Evolutionary conservation across 2,113 vertebrate species (phyloP).

Genomic region (Dromiciops gliroides): DNA sequence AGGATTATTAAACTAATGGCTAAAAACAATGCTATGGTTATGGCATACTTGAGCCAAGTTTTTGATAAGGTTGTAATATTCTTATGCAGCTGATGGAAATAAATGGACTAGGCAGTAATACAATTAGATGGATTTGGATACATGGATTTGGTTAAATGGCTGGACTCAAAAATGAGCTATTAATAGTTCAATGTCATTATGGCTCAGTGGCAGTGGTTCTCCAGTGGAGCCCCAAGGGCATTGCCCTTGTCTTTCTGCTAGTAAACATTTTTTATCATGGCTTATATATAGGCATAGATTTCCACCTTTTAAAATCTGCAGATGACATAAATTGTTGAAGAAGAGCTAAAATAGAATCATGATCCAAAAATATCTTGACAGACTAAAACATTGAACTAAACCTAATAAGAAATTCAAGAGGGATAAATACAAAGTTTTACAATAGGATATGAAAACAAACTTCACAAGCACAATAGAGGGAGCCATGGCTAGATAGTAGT

Average conservation of each 20-base stretch:
- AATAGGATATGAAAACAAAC: background rate
- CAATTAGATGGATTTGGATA: background rate
- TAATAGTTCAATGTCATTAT: background rate
- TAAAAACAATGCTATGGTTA: background rate
- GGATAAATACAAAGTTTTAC: background rate
- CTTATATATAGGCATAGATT: background rate
- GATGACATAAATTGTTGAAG: background rate
- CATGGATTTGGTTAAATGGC: too few relatives aligned
- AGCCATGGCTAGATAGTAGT: too few relatives aligned
- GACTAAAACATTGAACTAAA: background rate
- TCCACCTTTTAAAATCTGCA: background rate
- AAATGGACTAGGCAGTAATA: background rate
- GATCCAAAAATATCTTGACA: background rate
- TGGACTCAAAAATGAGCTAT: background rate
- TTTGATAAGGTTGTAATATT: background rate
- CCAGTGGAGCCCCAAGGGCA: background rate
- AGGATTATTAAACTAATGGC: background rate
- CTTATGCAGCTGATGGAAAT: background rate
- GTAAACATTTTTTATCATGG: background rate
- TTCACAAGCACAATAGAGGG: background rate
- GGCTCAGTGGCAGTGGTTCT: background rate
- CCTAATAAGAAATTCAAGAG: background rate
- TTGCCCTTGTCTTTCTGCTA: background rate
- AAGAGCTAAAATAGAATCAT: background rate
- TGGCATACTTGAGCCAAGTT: background rate